Conservation (phyloP, 2,888 invertebrate species). For the Galerucella pusilla region DNA sequence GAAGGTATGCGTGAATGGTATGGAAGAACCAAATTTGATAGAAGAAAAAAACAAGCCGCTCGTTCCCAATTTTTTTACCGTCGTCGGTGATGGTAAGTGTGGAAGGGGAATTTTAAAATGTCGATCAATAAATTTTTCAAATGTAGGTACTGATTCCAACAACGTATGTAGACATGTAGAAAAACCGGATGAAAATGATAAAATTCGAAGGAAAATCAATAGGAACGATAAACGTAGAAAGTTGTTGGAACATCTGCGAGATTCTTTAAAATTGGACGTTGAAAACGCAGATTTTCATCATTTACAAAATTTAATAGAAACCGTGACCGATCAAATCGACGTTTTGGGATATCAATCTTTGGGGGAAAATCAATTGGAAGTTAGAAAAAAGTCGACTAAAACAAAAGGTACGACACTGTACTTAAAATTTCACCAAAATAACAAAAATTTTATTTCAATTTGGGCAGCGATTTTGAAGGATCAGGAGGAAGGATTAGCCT, state of each 20-base stretch:
- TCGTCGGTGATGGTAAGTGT: neutral
- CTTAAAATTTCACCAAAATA: too few species aligned
- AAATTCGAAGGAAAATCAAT: neutral
- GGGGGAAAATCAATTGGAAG: neutral
- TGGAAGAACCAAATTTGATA: neutral
- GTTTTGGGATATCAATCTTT: slow-evolving; percentile 10
- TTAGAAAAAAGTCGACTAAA: neutral
- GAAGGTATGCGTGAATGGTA: neutral
- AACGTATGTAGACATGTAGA: neutral
- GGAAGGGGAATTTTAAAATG: too few species aligned
- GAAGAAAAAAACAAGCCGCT: neutral
- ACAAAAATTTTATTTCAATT: neutral
- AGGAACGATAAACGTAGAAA: neutral
- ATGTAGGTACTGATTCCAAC: neutral
- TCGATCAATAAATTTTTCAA: too few species aligned
- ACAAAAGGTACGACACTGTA: neutral
- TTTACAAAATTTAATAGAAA: slow-evolving; percentile 20
- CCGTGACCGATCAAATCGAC: slow-evolving; percentile 24
- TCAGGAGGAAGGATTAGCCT: neutral
- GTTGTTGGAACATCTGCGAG: slow-evolving; percentile 1
- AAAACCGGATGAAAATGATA: neutral
- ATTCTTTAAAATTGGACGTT: slow-evolving; percentile 6
- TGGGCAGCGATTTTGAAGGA: neutral
- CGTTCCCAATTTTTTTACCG: neutral
- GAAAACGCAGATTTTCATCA: slow-evolving; percentile 18